Percentiles rank a stretch among this genome's conserved stretches.
phyloP scores from a whole-genome alignment of 2,113 vertebrate genomes.

The Cochlearius cochlearius region DNA sequence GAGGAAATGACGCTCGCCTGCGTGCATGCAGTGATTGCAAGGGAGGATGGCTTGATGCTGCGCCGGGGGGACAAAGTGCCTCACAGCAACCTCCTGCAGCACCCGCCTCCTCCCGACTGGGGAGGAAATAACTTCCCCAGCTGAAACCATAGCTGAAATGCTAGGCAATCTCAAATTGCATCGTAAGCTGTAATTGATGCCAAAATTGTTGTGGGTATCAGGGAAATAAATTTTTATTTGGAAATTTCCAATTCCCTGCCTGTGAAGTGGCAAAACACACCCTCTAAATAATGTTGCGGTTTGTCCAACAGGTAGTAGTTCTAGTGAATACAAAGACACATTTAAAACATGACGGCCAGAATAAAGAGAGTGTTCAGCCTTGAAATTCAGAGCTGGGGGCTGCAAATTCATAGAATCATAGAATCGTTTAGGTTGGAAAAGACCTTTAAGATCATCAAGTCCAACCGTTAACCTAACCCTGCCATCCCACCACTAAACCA shows the following conservation, averaged over 20 bases:
- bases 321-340: not conserved
- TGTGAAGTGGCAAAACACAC: not conserved
- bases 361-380: not conserved
- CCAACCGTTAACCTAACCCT: too few species aligned
- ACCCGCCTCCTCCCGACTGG: not conserved
- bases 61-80: rapidly evolving
- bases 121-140: not conserved
- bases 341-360: not conserved
- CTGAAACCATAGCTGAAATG: not conserved
- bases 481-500: too few species aligned
- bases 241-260: not conserved
- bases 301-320: not conserved
- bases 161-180: not conserved
- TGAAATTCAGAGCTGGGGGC: not conserved
- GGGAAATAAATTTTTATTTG: not conserved
- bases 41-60: not conserved
- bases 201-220: not conserved
- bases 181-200: not conserved
- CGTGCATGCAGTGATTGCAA: not conserved
- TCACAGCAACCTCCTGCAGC: not conserved
- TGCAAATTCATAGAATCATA: not conserved
- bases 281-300: not conserved
- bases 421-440: too few species aligned
- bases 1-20: not conserved
- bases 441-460: too few species aligned